Evolutionary conservation across 2,888 invertebrate genomes (phyloP).

Genomic region (Parthenolecanium corni): DNA sequence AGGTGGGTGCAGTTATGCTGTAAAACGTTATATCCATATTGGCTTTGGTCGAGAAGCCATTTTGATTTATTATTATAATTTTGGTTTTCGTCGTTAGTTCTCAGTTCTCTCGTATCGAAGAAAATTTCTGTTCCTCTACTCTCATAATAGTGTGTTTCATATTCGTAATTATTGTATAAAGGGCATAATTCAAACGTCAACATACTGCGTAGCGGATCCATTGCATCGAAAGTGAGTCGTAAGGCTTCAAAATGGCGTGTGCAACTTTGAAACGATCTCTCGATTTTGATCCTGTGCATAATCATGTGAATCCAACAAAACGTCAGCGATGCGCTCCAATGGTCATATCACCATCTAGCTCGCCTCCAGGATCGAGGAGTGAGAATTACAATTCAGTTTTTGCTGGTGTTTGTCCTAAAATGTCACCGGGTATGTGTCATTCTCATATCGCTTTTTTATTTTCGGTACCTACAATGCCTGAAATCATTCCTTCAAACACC

Average conservation of each 20-base stretch:
- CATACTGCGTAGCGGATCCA: no score
- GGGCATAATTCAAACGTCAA: background rate
- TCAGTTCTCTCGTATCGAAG: background rate
- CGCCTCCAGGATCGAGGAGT: conserved; percentile 35
- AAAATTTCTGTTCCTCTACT: background rate
- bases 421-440: conserved; percentile 69
- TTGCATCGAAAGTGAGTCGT: background rate
- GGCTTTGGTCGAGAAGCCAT: conserved; percentile 20
- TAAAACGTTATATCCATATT: conserved; percentile 7
- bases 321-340: conserved; percentile 83
- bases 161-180: background rate
- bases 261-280: conserved; percentile 90
- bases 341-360: conserved; percentile 49
- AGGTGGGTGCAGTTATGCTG: conserved; percentile 26
- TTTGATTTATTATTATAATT: conserved; percentile 20
- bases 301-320: conserved; percentile 70
- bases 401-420: conserved; percentile 69
- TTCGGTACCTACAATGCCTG: no score
- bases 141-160: background rate
- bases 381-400: conserved; percentile 60
- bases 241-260: conserved; percentile 68
- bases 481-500: no score
- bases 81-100: conserved; percentile 3
- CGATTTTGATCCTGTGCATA: conserved; percentile 86
- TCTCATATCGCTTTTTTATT: no score